Evolutionary conservation across 2,797 vertebrate species (phyloP).

Genomic region (Gallinago stenura): DNA sequence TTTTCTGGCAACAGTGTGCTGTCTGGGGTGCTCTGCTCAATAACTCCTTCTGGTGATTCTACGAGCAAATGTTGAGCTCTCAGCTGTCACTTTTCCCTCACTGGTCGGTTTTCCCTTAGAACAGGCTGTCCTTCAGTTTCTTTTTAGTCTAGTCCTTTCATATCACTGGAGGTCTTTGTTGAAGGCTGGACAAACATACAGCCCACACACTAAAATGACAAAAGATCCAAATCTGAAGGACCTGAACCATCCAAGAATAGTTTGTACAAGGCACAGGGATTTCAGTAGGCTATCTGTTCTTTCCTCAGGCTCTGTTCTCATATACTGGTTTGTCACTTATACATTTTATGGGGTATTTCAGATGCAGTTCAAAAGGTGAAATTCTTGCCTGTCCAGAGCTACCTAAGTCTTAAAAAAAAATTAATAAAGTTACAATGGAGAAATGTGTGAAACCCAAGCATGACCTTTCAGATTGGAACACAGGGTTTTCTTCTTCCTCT

Average conservation of each 20-base stretch:
- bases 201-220: background rate
- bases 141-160: background rate
- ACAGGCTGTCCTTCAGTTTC: background rate
- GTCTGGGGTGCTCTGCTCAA: background rate
- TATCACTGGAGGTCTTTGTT: background rate
- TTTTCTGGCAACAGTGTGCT: background rate
- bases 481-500: background rate
- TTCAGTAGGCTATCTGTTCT: background rate
- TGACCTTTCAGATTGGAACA: background rate
- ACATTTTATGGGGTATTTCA: background rate
- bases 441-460: background rate
- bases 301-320: background rate
- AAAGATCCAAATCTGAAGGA: background rate
- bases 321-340: background rate
- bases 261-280: background rate
- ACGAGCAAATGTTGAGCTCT: background rate
- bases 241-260: background rate
- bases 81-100: accelerated
- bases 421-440: background rate
- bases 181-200: background rate
- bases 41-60: background rate
- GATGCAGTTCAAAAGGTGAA: background rate
- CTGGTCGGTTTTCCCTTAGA: background rate
- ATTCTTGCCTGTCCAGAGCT: background rate
- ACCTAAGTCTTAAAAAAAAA: background rate